Conservation (phyloP, 2,888 invertebrate species). For the Aspidapion aeneum region DNA sequence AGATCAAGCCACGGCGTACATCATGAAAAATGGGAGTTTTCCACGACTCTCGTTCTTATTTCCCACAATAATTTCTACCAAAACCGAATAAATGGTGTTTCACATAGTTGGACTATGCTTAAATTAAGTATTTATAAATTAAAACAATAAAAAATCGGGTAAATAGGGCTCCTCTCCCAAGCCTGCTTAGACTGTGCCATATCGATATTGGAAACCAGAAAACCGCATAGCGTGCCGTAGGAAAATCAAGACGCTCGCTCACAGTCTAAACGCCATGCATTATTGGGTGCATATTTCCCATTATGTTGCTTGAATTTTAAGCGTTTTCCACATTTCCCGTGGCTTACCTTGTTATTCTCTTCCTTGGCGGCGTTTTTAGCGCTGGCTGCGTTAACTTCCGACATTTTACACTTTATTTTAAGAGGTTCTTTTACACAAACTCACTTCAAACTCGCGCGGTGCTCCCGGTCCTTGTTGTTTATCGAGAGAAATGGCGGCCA, state of each 20-base stretch:
- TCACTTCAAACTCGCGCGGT: constrained; percentile 33
- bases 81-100: constrained; percentile 9
- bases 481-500: constrained; percentile 60
- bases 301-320: constrained; percentile 31
- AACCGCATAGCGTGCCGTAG: neutral
- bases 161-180: constrained; percentile 13
- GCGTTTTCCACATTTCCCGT: constrained; percentile 24
- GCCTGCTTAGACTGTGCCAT: constrained; percentile 39
- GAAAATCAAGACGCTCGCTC: constrained; percentile 23
- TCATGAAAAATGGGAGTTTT: constrained; percentile 31
- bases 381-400: constrained; percentile 46
- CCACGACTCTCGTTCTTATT: constrained; percentile 16
- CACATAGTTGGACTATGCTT: neutral
- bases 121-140: constrained; percentile 11
- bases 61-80: neutral
- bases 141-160: constrained; percentile 9
- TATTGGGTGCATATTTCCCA: constrained; percentile 48
- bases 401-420: constrained; percentile 44
- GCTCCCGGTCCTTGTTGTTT: constrained; percentile 57
- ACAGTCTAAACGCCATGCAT: constrained; percentile 42
- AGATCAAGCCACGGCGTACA: constrained; percentile 34
- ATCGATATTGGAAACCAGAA: constrained; percentile 15
- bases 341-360: constrained; percentile 46
- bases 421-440: constrained; percentile 31
- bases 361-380: constrained; percentile 45